Evolutionary conservation across 2,113 vertebrate genomes (phyloP).

Genomic region (Shinisaurus crocodilurus): DNA sequence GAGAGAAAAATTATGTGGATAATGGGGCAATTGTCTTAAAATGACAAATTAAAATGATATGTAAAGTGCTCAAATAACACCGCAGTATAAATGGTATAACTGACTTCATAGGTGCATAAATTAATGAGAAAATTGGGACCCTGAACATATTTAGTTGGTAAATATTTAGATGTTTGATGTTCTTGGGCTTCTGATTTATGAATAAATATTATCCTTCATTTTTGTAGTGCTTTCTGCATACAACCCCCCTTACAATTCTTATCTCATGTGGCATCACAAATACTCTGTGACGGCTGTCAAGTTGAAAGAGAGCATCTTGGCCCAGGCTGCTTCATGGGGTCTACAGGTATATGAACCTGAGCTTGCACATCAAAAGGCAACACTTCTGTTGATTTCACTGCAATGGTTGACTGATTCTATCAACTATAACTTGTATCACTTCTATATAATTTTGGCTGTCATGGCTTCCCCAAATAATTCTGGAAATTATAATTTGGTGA

Average conservation of each 20-base stretch:
- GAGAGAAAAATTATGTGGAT: background rate
- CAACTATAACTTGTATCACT: background rate
- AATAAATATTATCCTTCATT: background rate
- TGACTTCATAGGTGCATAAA: constrained; percentile 47
- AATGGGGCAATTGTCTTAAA: background rate
- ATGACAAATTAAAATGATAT: background rate
- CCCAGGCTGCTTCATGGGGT: background rate
- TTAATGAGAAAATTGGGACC: constrained; percentile 42
- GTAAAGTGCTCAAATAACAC: background rate
- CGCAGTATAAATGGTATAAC: constrained; percentile 34
- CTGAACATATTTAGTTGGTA: constrained; percentile 41
- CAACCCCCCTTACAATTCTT: background rate
- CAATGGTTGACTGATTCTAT: background rate
- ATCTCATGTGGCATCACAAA: background rate
- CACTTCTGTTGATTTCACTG: background rate
- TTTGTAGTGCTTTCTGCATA: background rate
- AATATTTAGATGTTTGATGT: constrained; percentile 38
- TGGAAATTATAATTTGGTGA: background rate
- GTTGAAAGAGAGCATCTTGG: background rate
- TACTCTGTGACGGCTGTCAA: background rate
- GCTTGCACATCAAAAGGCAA: background rate
- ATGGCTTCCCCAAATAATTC: background rate
- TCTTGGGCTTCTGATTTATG: constrained; percentile 27
- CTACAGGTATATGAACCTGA: background rate
- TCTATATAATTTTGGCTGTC: background rate